Base-by-base conservation (phyloP, 1,140 invertebrate species). In the Psilanteris sp. region DNA sequence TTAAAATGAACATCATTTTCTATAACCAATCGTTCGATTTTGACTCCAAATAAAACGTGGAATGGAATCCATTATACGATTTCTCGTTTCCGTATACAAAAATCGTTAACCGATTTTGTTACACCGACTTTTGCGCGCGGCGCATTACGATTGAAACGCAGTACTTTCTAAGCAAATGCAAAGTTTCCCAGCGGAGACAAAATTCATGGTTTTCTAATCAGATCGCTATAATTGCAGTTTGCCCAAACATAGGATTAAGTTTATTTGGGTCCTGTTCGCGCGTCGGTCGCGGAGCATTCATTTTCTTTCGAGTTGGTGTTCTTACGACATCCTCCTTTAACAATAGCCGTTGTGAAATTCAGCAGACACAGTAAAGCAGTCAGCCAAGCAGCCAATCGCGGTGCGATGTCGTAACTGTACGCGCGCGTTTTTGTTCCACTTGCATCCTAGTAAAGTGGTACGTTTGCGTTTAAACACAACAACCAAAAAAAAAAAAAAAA, bases 341-440 rank as follows among this genome's bases (percentile, higher is more conserved):
- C 83, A 85, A 85, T 83, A 77, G 67, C 66, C 48, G 78, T 83
- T 85, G 77, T 76, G 83, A 85, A 84, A 85, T 68, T 48, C 50
- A 50, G 41, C 43, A 67, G 44, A 52, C 39, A 48, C 66, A 44
- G 48, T 54, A 50, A 66, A 54, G 31, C 48, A 71, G 27, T 27
- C 36, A 61, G 37, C 57, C 46, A 66, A 52, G 39, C 44, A 59
- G 44, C 67, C 79, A 77, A 82, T 83, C 79, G 79, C 78, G 26
- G 67, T 55, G 81, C 75, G 76, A 78, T 85, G 81, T 83, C 77
- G 83, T 80, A 85, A 85, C 77, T 64, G 57, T 64, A 29, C 64
- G 62, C 70, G 41, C 66, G 26, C 43, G 75, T 76, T 78, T 72
- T 78, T 72, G 79, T 84, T 83, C 80, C 62, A 82, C 83, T 84